Evolutionary conservation across 2,797 vertebrate species (phyloP), one percentile per base, ranked within the genome.

Genomic region (Squalus acanthias): DNA sequence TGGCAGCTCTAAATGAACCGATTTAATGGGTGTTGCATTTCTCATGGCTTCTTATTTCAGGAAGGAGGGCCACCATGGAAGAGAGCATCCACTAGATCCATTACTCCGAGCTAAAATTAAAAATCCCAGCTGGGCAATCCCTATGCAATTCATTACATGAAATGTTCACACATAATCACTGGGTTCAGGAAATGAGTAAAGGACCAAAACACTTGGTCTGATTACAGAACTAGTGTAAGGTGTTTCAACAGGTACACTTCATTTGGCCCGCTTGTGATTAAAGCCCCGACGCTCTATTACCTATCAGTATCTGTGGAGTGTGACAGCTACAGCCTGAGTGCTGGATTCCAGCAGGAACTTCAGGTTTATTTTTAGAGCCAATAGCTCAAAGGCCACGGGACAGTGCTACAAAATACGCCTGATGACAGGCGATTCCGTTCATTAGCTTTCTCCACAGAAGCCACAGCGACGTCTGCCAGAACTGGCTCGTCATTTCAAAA

Each of bases 71-170:
- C 0, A 33, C 96, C 88, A 65, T 87, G 95, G 96, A 95, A 57
- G 91, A 24, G 9, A 53, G 29, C 46, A 95, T 95, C 97, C 97
- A 97, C 97, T 96, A 96, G 96, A 97, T 97, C 97, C 97, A 97
- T 96, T 96, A 97, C 88, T 96, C 70, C 67, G 96, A 96, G 82
- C 96, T 97, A 93, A 97, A 97, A 97, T 97, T 98, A 97, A 97
- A 97, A 97, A 96, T 96, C 70, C 96, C 96, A 97, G 97, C 97
- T 97, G 97, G 96, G 96, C 96, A 97, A 97, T 97, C 96, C 97
- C 46, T 96, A 97, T 97, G 96, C 96, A 96, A 95, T 72, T 72
- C 53, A 33, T 74, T 74, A 53, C 50, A 53, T 57, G 69, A 72
- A 91, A 95, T 95, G 46, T 57, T 93, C 46, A 95, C 69, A 95